Percentiles rank a stretch among this genome's conserved stretches.
phyloP scores from a whole-genome alignment of 2,797 vertebrate genomes.

The Gallinago solitaria region DNA sequence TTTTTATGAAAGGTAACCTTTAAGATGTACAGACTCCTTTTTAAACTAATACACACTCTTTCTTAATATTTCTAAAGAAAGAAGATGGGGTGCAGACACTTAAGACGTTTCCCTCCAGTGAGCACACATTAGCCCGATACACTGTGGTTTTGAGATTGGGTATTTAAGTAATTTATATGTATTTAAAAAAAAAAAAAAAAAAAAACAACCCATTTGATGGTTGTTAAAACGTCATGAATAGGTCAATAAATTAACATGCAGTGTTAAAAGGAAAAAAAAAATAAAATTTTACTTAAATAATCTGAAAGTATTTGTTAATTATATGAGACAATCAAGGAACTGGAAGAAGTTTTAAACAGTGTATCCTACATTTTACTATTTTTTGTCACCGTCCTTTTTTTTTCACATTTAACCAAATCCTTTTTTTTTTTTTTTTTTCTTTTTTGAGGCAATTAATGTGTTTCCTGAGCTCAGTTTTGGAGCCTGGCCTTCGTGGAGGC shows the following conservation, averaged over 20 bases:
- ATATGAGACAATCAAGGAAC: background rate
- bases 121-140: background rate
- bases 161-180: background rate
- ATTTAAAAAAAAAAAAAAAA: background rate
- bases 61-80: background rate
- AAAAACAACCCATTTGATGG: background rate
- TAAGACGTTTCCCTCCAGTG: background rate
- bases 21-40: background rate
- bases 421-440: background rate
- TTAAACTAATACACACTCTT: background rate
- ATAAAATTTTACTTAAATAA: background rate
- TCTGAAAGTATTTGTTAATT: background rate
- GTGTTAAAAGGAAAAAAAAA: background rate
- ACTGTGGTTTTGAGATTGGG: background rate
- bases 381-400: background rate
- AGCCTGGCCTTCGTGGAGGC: rapidly evolving
- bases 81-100: background rate
- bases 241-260: background rate
- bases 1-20: background rate
- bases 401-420: background rate
- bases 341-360: background rate
- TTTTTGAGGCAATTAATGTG: background rate
- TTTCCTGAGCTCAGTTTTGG: background rate
- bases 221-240: background rate
- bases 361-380: background rate